These are phyloP conservation scores for Drosophila basisetae DNA, from an alignment of 2,888 invertebrate species.

Conservation along the genomic window DNA sequence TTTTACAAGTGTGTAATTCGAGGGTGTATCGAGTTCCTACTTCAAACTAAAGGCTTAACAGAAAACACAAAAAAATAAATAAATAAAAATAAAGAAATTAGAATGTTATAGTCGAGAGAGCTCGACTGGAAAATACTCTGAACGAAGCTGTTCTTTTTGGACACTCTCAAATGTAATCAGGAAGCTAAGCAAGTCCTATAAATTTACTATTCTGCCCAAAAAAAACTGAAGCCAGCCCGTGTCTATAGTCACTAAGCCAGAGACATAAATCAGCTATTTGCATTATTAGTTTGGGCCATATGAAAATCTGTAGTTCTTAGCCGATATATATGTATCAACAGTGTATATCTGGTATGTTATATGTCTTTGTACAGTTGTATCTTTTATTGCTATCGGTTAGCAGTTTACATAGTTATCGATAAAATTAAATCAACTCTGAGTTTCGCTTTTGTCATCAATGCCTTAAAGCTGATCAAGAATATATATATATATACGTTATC, in stretches of 20 bases:
- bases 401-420: background rate
- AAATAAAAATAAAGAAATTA: background rate
- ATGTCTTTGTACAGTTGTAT: background rate
- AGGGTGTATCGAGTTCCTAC: slow-evolving; percentile 11
- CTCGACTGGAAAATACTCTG: background rate
- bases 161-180: background rate
- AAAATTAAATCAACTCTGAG: background rate
- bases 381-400: accelerated
- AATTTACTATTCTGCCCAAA: background rate
- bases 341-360: background rate
- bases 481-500: background rate
- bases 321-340: background rate
- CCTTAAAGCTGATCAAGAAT: background rate
- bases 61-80: background rate
- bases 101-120: background rate
- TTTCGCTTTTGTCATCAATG: background rate
- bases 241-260: background rate
- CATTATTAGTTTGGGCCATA: background rate
- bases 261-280: background rate
- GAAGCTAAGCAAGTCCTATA: background rate
- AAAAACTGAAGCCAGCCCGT: accelerated
- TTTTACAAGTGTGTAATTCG: slow-evolving; percentile 19
- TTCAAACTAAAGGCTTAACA: background rate
- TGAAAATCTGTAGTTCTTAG: background rate
- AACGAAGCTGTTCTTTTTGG: background rate